Evolutionary conservation across 2,888 invertebrate species (phyloP).

Genomic region (Exephanes ischioxanthus): DNA sequence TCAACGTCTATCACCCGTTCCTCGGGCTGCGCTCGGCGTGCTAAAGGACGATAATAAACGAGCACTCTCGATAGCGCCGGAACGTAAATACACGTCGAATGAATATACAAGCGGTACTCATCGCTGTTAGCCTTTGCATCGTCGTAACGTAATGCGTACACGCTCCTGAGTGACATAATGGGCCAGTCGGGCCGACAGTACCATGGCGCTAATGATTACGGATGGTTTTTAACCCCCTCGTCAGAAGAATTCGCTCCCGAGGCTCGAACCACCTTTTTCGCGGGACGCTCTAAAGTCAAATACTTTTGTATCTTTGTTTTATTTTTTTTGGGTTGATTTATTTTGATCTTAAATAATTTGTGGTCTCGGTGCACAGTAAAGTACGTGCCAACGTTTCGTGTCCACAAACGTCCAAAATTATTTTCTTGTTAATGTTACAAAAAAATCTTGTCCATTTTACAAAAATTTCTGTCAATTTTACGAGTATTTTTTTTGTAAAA

Average conservation of each 20-base stretch:
- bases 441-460: no score
- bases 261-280: neutral
- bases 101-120: slow-evolving; percentile 39
- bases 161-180: slow-evolving; percentile 79
- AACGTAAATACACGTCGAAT: slow-evolving; percentile 6
- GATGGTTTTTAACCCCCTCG: slow-evolving; percentile 71
- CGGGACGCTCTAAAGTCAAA: neutral
- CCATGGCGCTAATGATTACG: slow-evolving; percentile 81
- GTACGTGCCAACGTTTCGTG: no score
- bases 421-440: no score
- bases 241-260: neutral
- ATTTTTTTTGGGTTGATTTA: no score
- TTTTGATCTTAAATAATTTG: no score
- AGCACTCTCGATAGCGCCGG: slow-evolving; percentile 35
- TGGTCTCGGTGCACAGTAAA: no score
- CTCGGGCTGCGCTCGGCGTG: neutral
- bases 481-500: no score
- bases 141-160: slow-evolving; percentile 51
- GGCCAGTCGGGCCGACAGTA: slow-evolving; percentile 78
- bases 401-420: no score
- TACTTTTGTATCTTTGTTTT: no score
- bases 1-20: slow-evolving; percentile 32
- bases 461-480: no score
- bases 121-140: slow-evolving; percentile 24
- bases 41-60: slow-evolving; percentile 52